Percentiles rank a stretch among this genome's conserved stretches.
Conservation (phyloP, 2,888 invertebrate species). For the Malthinus seriepunctatus region DNA sequence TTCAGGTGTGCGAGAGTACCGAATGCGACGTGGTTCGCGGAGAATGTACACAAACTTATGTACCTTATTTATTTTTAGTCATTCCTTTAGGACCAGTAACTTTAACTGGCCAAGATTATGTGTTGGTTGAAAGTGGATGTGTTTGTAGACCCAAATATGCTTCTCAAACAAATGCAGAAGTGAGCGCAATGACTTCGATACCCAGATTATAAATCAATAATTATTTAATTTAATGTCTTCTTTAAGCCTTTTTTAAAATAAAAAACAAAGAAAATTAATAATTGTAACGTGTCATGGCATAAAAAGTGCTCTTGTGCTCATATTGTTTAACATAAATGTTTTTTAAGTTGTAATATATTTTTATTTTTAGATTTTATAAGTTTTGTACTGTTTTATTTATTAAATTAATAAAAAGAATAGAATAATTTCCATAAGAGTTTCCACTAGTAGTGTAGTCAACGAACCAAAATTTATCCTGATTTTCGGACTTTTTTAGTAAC, state of each 20-base stretch:
- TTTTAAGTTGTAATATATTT: conserved; percentile 22
- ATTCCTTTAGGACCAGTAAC: conserved; percentile 90
- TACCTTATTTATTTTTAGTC: conserved; percentile 89
- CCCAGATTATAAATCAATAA: conserved; percentile 45
- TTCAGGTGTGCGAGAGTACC: conserved; percentile 70
- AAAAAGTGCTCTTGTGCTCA: conserved; percentile 20
- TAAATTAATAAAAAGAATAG: conserved; percentile 16
- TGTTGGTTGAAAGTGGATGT: conserved; percentile 94
- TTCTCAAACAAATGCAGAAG: conserved; percentile 47
- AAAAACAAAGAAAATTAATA: neutral
- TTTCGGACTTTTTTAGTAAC: too few species aligned
- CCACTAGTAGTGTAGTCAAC: too few species aligned
- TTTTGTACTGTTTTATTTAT: conserved; percentile 21
- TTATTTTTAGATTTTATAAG: conserved; percentile 12
- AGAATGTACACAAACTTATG: conserved; percentile 89
- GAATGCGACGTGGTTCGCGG: conserved; percentile 89
- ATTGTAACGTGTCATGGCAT: conserved; percentile 22
- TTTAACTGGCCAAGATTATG: conserved; percentile 90
- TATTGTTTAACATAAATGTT: conserved; percentile 16
- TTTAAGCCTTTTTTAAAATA: neutral
- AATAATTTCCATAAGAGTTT: neutral
- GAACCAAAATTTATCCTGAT: too few species aligned
- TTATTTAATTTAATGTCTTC: neutral
- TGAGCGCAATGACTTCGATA: conserved; percentile 50
- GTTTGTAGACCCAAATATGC: conserved; percentile 71